A percentile compares a stretch with the other conserved stretches of the same genome.
Conservation (phyloP, 2,797 vertebrate genomes). For the Mallotus villosus region DNA sequence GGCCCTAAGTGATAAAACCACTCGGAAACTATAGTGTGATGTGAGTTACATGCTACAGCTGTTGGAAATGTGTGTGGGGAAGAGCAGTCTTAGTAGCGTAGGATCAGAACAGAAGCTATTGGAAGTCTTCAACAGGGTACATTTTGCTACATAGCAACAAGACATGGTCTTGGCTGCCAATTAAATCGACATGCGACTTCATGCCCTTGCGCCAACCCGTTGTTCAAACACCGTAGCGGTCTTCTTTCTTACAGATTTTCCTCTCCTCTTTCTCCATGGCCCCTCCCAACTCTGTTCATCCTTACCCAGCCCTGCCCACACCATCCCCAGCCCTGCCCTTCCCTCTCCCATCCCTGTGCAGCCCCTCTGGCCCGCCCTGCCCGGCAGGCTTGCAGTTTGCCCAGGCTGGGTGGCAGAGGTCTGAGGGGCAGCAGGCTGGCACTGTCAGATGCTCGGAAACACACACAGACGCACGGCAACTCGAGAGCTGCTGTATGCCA, state of each 20-base stretch:
- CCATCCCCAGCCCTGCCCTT: neutral
- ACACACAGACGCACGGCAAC: slow-evolving; percentile 37
- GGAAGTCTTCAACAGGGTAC: neutral
- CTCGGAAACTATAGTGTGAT: too few relatives aligned
- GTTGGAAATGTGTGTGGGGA: neutral
- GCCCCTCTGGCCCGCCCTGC: slow-evolving; percentile 34
- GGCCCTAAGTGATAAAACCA: too few relatives aligned
- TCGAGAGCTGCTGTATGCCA: slow-evolving; percentile 58
- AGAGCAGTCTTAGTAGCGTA: neutral
- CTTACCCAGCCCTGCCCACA: neutral
- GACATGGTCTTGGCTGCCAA: too few relatives aligned
- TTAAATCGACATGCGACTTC: too few relatives aligned
- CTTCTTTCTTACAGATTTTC: neutral
- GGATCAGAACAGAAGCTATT: neutral
- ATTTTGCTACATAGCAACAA: neutral
- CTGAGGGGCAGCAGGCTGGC: slow-evolving; percentile 52
- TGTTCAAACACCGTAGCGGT: neutral
- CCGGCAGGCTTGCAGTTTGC: slow-evolving; percentile 55
- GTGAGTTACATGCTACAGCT: too few relatives aligned
- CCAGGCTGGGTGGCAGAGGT: slow-evolving; percentile 54
- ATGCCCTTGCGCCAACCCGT: too few relatives aligned
- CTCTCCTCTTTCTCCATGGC: neutral
- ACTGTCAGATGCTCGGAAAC: slow-evolving; percentile 49
- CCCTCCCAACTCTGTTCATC: neutral
- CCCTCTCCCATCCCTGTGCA: slow-evolving; percentile 40